A percentile compares a stretch with the other conserved stretches of the same genome.
Conservation (phyloP, 2,113 vertebrate species). For the Pithys albifrons region DNA sequence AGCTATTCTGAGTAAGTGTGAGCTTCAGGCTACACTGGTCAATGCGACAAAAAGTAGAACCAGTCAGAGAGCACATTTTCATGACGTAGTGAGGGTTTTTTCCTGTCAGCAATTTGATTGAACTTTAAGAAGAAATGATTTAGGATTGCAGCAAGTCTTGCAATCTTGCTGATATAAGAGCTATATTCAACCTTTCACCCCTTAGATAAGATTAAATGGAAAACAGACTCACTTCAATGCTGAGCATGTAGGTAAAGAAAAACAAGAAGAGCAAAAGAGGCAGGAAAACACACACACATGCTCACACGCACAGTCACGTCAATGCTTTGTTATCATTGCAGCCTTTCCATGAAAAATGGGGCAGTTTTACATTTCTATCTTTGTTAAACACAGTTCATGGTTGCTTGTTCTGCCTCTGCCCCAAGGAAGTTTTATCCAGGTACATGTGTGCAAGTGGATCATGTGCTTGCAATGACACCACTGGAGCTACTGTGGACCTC, state of each 20-base stretch:
- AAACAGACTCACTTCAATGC: slow-evolving; percentile 36
- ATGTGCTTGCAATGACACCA: slow-evolving; percentile 8
- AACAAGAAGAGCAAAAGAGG: slow-evolving; percentile 31
- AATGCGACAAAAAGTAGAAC: slow-evolving; percentile 50
- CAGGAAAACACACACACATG: slow-evolving; percentile 6
- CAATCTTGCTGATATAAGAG: slow-evolving; percentile 6
- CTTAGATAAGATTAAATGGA: slow-evolving; percentile 12
- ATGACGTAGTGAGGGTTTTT: slow-evolving; percentile 30
- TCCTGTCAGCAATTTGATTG: slow-evolving; percentile 28
- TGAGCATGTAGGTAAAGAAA: slow-evolving; percentile 31
- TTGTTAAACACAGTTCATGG: slow-evolving; percentile 3
- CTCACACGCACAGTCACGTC: background rate
- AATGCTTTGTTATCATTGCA: slow-evolving; percentile 23
- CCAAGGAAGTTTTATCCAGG: slow-evolving; percentile 20
- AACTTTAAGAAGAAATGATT: background rate
- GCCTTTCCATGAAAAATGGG: slow-evolving; percentile 11
- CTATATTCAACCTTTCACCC: background rate
- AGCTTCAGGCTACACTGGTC: slow-evolving; percentile 2
- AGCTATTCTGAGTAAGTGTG: background rate
- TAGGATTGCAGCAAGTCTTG: background rate
- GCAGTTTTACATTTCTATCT: slow-evolving; percentile 2
- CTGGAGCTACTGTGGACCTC: slow-evolving; percentile 35
- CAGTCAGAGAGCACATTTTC: slow-evolving; percentile 7
- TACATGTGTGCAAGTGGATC: background rate
- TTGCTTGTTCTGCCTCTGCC: background rate